Evolutionary conservation across 2,888 invertebrate species (phyloP).

Genomic region (Slavum lentiscoides): DNA sequence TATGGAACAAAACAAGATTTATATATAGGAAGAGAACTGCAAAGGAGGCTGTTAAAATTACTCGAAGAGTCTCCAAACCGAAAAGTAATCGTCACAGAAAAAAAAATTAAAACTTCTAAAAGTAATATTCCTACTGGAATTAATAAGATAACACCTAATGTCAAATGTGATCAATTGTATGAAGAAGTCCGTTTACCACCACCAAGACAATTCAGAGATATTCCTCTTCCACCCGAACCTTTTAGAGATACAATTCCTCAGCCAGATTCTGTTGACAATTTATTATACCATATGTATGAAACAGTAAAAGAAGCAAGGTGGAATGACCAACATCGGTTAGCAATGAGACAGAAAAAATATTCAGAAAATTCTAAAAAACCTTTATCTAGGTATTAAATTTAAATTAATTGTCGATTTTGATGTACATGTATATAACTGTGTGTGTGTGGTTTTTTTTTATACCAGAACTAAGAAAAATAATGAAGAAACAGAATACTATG

Average conservation of each 20-base stretch:
- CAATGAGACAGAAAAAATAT: slow-evolving; percentile 41
- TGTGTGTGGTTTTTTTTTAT: not conserved
- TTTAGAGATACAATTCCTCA: slow-evolving; percentile 59
- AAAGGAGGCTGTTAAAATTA: slow-evolving; percentile 39
- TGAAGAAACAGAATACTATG: slow-evolving; percentile 30
- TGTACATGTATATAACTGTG: too few relatives aligned
- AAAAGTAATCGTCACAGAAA: slow-evolving; percentile 16
- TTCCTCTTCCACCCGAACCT: slow-evolving; percentile 73
- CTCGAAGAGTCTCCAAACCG: slow-evolving; percentile 44
- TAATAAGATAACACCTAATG: slow-evolving; percentile 1
- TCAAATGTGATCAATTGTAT: slow-evolving; percentile 55
- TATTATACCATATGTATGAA: slow-evolving; percentile 80
- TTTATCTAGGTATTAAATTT: slow-evolving; percentile 29
- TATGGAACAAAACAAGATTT: slow-evolving; percentile 27
- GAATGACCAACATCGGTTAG: slow-evolving; percentile 46
- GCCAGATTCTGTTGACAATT: slow-evolving; percentile 67
- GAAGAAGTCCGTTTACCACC: slow-evolving; percentile 74
- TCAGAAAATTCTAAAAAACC: slow-evolving; percentile 41
- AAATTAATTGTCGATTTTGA: not conserved
- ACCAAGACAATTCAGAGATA: slow-evolving; percentile 80
- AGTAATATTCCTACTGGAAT: slow-evolving; percentile 10
- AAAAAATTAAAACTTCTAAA: slow-evolving; percentile 2
- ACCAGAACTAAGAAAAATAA: slow-evolving; percentile 40
- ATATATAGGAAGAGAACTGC: slow-evolving; percentile 40
- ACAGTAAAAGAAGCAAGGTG: slow-evolving; percentile 60